A percentile compares a stretch with the other conserved stretches of the same genome.
Conservation (phyloP, 1,140 invertebrate species). For the Conus betulinus region DNA sequence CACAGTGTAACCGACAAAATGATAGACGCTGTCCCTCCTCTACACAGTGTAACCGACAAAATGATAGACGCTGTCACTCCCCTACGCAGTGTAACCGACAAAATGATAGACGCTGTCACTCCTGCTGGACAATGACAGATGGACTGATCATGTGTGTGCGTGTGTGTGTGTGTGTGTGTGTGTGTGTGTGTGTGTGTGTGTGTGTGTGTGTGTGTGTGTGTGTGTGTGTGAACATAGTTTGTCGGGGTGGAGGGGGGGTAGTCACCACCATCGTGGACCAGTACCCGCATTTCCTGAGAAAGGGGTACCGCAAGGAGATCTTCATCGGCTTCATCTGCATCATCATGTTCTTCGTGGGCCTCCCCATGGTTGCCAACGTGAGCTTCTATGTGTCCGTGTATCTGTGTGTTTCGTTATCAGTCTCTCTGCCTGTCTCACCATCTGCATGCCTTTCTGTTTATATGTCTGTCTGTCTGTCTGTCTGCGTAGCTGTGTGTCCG, state of each 20-base stretch:
- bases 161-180: background rate
- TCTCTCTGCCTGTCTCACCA: background rate
- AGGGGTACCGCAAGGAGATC: constrained; percentile 77
- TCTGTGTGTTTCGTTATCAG: background rate
- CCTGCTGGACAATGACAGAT: background rate
- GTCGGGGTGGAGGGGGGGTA: constrained; percentile 87
- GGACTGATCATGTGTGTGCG: too few species aligned
- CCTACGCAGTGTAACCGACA: too few species aligned
- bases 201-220: too few species aligned
- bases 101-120: too few species aligned
- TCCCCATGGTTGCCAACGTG: constrained; percentile 84
- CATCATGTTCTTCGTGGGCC: constrained; percentile 81
- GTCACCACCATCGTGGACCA: constrained; percentile 85
- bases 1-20: too few species aligned
- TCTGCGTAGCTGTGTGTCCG: background rate
- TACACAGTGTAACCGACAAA: too few species aligned
- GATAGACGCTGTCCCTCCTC: too few species aligned
- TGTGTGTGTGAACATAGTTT: constrained; percentile 78
- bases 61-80: too few species aligned
- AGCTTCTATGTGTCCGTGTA: constrained; percentile 54
- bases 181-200: background rate
- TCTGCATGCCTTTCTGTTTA: background rate
- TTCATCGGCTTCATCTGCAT: constrained; percentile 81
- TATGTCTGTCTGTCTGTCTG: background rate
- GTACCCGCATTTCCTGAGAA: constrained; percentile 79